Conservation (phyloP, 2,797 vertebrate species). For the Botia almorhae region DNA sequence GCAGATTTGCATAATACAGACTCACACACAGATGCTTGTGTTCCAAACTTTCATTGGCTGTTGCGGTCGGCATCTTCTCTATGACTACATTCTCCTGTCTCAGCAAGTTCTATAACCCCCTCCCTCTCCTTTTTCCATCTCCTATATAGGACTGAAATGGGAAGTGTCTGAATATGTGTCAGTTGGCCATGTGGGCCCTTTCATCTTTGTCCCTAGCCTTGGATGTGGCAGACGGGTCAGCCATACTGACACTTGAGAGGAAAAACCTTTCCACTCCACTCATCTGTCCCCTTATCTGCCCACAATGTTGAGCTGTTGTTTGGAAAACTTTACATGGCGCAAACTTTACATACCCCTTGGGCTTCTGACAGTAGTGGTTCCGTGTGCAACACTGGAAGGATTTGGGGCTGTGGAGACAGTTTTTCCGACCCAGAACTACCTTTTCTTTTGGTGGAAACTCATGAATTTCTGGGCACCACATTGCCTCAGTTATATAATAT, state of each 20-base stretch:
- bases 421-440: slow-evolving; percentile 33
- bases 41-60: slow-evolving; percentile 19
- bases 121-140: slow-evolving; percentile 55
- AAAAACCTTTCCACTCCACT: slow-evolving; percentile 58
- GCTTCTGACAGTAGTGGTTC: too few relatives aligned
- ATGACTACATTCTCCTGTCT: slow-evolving; percentile 49
- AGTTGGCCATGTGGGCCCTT: slow-evolving; percentile 69
- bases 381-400: not conserved
- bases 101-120: slow-evolving; percentile 57
- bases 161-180: slow-evolving; percentile 70
- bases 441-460: slow-evolving; percentile 41
- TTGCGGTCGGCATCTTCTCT: slow-evolving; percentile 17
- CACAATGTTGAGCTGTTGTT: not conserved
- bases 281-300: slow-evolving; percentile 47
- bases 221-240: slow-evolving; percentile 59
- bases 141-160: slow-evolving; percentile 65
- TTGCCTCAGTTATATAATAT: slow-evolving; percentile 39
- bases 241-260: slow-evolving; percentile 8
- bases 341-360: too few relatives aligned
- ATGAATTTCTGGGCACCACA: not conserved
- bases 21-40: not conserved
- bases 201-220: slow-evolving; percentile 56
- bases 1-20: not conserved
- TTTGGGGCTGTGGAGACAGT: slow-evolving; percentile 19
- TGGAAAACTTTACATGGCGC: not conserved